Evolutionary conservation across 2,888 invertebrate species (phyloP).

Genomic region (Drosophila neonasuta): DNA sequence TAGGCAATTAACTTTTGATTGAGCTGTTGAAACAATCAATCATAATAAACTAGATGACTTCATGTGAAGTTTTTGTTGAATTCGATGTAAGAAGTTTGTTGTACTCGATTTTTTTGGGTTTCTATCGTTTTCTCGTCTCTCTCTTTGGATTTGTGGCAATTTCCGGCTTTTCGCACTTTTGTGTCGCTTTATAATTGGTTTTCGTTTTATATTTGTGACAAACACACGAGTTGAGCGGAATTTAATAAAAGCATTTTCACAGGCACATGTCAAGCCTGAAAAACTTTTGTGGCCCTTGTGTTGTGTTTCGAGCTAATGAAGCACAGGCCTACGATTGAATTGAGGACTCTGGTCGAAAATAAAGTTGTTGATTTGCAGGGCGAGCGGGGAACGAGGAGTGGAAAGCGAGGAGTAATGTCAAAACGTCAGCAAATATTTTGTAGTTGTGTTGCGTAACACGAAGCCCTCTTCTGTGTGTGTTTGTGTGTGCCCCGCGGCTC

Average conservation of each 20-base stretch:
- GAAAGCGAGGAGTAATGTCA: conserved; percentile 20
- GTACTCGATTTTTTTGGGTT: background rate
- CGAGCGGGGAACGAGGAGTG: background rate
- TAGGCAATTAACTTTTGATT: conserved; percentile 2
- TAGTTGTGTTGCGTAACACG: conserved; percentile 53
- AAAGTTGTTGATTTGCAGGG: conserved; percentile 28
- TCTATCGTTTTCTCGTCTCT: background rate
- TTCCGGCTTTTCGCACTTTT: conserved; percentile 54
- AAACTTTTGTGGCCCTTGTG: conserved; percentile 26
- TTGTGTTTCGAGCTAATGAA: conserved; percentile 34
- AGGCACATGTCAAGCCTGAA: conserved; percentile 37
- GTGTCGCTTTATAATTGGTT: conserved; percentile 60
- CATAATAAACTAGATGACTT: background rate
- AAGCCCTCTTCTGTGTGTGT: background rate
- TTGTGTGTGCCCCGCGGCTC: background rate
- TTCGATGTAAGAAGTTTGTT: background rate
- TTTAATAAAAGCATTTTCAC: conserved; percentile 52
- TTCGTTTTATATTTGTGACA: conserved; percentile 49
- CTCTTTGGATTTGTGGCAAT: conserved; percentile 35
- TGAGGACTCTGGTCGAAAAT: conserved; percentile 15
- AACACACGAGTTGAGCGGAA: conserved; percentile 54
- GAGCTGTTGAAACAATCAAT: conserved; percentile 2
- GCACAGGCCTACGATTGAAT: conserved; percentile 24
- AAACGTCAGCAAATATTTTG: conserved; percentile 69
- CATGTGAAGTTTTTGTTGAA: background rate